These are phyloP conservation scores for Aspidapion aeneum DNA, from an alignment of 2,888 invertebrate genomes.

Conservation along the genomic window DNA sequence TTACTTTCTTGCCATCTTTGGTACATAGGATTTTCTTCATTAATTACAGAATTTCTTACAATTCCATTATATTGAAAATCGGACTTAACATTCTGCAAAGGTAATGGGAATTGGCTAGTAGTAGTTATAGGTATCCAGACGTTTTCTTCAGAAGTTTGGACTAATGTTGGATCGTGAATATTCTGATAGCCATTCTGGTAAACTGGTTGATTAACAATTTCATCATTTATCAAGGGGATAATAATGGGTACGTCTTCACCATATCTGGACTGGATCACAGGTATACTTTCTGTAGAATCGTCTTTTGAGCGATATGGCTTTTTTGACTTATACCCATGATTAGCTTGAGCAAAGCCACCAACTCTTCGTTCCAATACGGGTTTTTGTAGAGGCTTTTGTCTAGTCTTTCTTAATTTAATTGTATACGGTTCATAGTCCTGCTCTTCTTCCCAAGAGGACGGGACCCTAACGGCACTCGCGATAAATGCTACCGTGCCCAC, in stretches of 20 bases:
- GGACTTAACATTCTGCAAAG: not conserved
- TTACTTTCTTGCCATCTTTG: not conserved
- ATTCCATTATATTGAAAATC: not conserved
- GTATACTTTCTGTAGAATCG: no score
- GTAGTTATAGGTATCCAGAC: not conserved
- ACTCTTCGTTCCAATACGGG: not conserved
- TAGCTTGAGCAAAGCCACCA: not conserved
- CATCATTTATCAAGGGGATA: not conserved
- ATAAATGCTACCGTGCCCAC: not conserved
- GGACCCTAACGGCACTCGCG: constrained; percentile 1
- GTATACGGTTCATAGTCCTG: not conserved
- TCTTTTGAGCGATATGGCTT: not conserved
- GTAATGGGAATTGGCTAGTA: not conserved
- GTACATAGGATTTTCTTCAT: not conserved
- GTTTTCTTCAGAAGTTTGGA: not conserved
- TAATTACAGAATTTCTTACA: not conserved
- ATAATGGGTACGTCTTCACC: not conserved
- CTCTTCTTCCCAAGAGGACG: not conserved
- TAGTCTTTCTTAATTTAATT: not conserved
- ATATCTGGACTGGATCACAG: not conserved
- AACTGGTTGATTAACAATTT: not conserved
- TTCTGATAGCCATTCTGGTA: not conserved
- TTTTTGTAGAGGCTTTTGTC: not conserved
- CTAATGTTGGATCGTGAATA: not conserved
- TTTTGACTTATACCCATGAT: not conserved